Base-by-base conservation (phyloP, 2,113 vertebrate genomes). In the Petrocephalus zakoni region DNA sequence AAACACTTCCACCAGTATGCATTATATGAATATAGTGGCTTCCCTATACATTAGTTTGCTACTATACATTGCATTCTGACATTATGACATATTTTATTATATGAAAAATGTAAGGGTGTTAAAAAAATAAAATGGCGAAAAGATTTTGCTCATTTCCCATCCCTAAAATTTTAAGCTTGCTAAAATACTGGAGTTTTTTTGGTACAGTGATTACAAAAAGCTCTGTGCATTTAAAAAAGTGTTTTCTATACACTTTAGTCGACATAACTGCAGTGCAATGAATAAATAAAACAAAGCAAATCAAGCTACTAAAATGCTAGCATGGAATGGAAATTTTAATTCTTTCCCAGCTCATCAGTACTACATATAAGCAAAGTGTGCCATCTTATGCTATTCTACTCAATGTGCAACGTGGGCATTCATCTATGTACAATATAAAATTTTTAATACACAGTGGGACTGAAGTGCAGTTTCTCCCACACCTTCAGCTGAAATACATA, bases 401-500 rank as follows among this genome's bases (percentile, higher is more conserved):
- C 90, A 93, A 93, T 92, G 96, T 97, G 96, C 94, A 89, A 92
- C 78, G 96, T 97, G 96, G 95, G 92, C 90, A 89, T 94, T 94
- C 93, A 93, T 94, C 94, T 96, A 97, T 96, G 94, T 95, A 95
- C 94, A 95, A 86, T 90, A 42, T 88, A 90, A 88, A 25, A 91
- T 88, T 78, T 81, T 88, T 46, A 47, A 56, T 53, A 52, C 21
- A 86, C 51, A 89, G 88, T 82, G 88, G 89, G 90, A 90, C 89
- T 89, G 46, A 55, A 47, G 47, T 56, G 5, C 51, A 17, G 87
- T 88, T 90, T 91, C 91, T 91, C 82, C 90, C 93, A 93, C 91
- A 90, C 75, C 55, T 86, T 90, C 89, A 90, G 90, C 88, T 89
- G 91, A 89, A 90, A 92, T 93, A 91, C 89, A 91, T 91, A 92